These are phyloP conservation scores for Antedon mediterranea DNA, from an alignment of 53 echinoderm and acorn worm species.

Conservation along the genomic window DNA sequence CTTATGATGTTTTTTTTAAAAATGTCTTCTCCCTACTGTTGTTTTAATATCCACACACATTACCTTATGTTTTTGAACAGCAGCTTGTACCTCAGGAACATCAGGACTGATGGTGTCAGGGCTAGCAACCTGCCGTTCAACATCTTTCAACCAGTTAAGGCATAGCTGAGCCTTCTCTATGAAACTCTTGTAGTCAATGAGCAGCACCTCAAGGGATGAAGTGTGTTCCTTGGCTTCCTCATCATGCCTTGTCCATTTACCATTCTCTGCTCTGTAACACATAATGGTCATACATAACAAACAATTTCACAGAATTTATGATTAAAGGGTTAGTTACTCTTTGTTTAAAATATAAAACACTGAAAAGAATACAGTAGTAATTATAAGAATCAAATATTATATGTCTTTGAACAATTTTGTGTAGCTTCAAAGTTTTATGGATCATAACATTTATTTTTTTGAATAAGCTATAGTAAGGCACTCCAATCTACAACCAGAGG, in stretches of 20 bases:
- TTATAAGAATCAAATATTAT: no score
- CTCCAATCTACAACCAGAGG: no score
- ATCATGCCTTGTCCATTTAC: conserved; percentile 40
- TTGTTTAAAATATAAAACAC: no score
- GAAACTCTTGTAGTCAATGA: conserved; percentile 50
- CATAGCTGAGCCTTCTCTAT: conserved; percentile 49
- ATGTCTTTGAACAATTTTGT: no score
- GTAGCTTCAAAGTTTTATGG: no score
- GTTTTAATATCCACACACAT: neutral
- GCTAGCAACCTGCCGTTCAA: conserved; percentile 13
- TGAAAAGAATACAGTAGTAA: no score
- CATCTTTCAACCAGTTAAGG: conserved; percentile 36
- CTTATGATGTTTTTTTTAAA: no score
- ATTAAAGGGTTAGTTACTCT: no score
- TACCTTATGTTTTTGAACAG: conserved; percentile 48
- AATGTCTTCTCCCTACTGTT: no score
- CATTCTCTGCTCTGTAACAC: conserved; percentile 32
- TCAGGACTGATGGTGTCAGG: conserved; percentile 40
- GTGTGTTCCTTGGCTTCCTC: conserved; percentile 4
- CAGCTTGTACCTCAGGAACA: conserved; percentile 33
- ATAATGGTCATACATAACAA: neutral
- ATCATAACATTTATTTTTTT: no score
- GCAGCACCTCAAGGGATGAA: conserved; percentile 29
- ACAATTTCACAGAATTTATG: neutral
- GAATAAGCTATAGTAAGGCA: no score